Conservation (phyloP, 2,888 invertebrate species). For the Tupiocoris notatus region DNA sequence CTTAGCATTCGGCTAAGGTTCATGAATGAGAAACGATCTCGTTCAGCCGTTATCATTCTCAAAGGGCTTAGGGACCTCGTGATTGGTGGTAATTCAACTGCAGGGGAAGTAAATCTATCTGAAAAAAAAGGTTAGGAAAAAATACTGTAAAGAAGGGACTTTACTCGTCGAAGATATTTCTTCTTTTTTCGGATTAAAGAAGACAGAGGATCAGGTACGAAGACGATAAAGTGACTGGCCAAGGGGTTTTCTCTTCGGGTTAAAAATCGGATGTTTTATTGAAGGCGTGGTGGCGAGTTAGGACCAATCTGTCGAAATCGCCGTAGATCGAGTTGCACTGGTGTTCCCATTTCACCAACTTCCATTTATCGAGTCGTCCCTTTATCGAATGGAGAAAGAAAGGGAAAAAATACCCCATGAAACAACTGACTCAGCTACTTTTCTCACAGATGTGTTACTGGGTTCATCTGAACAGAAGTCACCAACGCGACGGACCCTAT, state of each 20-base stretch:
- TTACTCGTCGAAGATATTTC: too few relatives aligned
- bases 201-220: not conserved
- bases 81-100: conserved; percentile 22
- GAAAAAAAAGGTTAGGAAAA: not conserved
- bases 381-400: not conserved
- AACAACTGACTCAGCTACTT: conserved; percentile 23
- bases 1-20: not conserved
- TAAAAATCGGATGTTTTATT: conserved; percentile 10
- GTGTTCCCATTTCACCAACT: not conserved
- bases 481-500: not conserved
- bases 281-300: conserved; percentile 16
- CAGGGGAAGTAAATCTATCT: not conserved
- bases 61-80: conserved; percentile 7
- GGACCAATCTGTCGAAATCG: conserved; percentile 15
- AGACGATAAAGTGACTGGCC: not conserved
- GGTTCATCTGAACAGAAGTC: not conserved
- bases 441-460: not conserved
- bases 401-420: not conserved
- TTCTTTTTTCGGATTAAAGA: not conserved
- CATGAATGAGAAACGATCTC: conserved; percentile 14
- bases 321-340: not conserved
- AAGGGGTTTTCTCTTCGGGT: not conserved
- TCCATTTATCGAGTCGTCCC: not conserved
- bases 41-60: not conserved
- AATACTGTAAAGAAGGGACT: too few relatives aligned